Evolutionary conservation across 2,113 vertebrate species (phyloP).

Genomic region (Cichladusa arquata): DNA sequence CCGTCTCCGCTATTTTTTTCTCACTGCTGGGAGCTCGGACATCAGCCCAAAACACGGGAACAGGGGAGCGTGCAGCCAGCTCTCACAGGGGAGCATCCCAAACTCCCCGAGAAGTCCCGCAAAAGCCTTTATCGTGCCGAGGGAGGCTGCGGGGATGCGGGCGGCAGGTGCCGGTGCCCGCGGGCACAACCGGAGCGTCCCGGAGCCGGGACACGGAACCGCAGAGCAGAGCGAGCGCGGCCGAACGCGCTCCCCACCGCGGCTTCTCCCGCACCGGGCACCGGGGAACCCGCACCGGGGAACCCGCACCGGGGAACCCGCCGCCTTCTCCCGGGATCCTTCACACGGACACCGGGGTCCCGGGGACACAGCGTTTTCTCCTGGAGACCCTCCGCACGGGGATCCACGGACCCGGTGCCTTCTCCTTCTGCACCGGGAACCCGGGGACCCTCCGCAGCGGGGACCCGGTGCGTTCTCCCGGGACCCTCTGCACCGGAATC

Average conservation of each 20-base stretch:
- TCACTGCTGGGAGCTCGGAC: no score
- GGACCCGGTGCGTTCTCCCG: no score
- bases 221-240: background rate
- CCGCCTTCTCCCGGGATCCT: background rate
- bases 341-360: background rate
- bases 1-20: rapidly evolving
- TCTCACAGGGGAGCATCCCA: background rate
- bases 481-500: background rate
- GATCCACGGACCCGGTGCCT: no score
- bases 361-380: background rate
- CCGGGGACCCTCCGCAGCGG: no score
- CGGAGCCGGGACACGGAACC: background rate
- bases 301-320: background rate
- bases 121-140: background rate
- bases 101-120: rapidly evolving
- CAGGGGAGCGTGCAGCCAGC: rapidly evolving
- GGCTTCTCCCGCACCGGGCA: background rate
- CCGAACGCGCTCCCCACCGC: background rate
- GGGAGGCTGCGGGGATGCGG: background rate
- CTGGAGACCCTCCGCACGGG: background rate
- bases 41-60: rapidly evolving
- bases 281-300: background rate
- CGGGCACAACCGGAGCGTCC: background rate
- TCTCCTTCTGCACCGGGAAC: no score
- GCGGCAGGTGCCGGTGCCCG: background rate